Conservation (phyloP, 2,113 vertebrate species). For the Syrrhaptes paradoxus region DNA sequence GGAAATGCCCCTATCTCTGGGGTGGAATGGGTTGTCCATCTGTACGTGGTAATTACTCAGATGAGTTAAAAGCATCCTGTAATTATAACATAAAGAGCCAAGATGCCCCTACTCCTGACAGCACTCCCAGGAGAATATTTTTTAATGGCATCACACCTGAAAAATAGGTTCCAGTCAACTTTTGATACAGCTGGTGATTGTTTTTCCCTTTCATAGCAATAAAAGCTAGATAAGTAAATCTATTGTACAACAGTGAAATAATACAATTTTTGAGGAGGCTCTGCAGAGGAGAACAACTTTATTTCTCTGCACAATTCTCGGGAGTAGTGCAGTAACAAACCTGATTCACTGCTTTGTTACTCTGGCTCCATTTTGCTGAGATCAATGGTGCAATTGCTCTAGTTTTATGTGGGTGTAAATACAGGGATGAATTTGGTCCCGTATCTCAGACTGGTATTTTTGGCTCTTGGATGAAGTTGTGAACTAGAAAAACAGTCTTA, state of each 20-base stretch:
- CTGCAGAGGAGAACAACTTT: background rate
- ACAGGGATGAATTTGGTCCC: background rate
- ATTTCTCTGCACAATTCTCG: background rate
- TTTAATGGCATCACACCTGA: background rate
- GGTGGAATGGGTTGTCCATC: background rate
- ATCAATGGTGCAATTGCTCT: background rate
- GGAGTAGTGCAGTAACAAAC: background rate
- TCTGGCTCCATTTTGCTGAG: background rate
- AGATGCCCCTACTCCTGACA: constrained; percentile 15
- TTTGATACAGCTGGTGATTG: background rate
- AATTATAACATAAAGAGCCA: constrained; percentile 29
- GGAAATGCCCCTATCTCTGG: background rate
- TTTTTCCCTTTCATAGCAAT: background rate
- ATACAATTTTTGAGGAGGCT: background rate
- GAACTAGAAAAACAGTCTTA: background rate
- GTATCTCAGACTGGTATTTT: background rate
- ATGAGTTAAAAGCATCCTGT: constrained; percentile 58
- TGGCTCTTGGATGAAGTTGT: background rate
- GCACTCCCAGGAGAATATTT: background rate
- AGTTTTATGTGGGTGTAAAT: constrained; percentile 18
- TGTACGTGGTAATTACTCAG: background rate
- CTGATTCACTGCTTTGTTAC: background rate
- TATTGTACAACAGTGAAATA: background rate
- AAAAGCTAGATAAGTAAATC: background rate
- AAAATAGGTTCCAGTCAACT: background rate